Evolutionary conservation across 2,888 invertebrate genomes (phyloP), one percentile per base, ranked within the genome.

Genomic region (Meiosimyza platycephala): DNA sequence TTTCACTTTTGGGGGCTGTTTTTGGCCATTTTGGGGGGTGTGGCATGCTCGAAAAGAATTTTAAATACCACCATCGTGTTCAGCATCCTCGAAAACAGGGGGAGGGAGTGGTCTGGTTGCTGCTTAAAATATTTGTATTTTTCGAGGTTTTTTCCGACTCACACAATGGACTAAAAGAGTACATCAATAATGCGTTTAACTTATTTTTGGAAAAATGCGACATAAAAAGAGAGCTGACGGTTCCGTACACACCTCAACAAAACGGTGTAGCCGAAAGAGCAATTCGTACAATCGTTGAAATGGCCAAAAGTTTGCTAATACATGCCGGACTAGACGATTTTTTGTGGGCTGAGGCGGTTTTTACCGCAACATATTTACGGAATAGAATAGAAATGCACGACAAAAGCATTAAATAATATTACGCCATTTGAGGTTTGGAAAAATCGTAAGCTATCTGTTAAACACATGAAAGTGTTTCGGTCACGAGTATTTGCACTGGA

Each of bases 181-280:
- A n/a, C n/a, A n/a, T n/a, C n/a, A n/a, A n/a, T n/a, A 57, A 57
- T 57, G 57, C 57, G 18, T 57, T 57, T 57, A 18, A 57, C 18
- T n/a, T 16, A 16, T 57, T 16, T 64, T 64, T 64, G n/a, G n/a
- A 64, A 16, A 18, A 28, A 64, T 47, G 48, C n/a, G 64, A 48
- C 16, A 64, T 64, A 15, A 48, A 47, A n/a, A 40, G 64, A n/a
- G 47, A 64, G 48, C 48, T 64, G 64, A 64, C 64, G n/a, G 64
- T 64, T 28, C 64, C 64, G n/a, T 64, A 64, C 47, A 64, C 47
- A 11, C 64, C 64, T 18, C 64, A 64, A 40, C 64, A 64, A 40
- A 40, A 64, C 48, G 64, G 64, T 47, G 64, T 64, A 48, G 64
- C 64, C 12, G 64, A 64, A 40, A 13, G 64, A 9, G 28, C 40